Percentiles rank a stretch among this genome's conserved stretches.
Conservation (phyloP, 2,797 vertebrate genomes). For the Manis crassicaudata region DNA sequence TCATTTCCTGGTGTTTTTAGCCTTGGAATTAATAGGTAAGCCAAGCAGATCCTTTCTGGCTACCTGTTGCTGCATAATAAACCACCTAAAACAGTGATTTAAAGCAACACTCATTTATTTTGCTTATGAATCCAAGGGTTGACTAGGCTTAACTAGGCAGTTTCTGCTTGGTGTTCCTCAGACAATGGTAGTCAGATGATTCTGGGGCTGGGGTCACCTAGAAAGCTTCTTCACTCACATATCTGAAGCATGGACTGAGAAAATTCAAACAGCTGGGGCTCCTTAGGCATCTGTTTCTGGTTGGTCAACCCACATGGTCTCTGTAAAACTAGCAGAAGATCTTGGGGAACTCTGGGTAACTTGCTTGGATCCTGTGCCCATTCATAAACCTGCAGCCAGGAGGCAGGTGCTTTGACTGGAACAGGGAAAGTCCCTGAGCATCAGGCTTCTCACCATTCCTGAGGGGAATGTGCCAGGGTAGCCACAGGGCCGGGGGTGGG, state of each 20-base stretch:
- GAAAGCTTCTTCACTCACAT: background rate
- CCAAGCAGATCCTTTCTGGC: background rate
- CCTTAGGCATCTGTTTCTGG: background rate
- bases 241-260: background rate
- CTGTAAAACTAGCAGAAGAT: background rate
- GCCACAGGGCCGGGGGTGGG: too few species aligned
- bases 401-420: background rate
- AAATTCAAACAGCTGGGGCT: background rate
- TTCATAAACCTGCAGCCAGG: background rate
- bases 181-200: background rate
- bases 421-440: too few species aligned
- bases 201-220: background rate
- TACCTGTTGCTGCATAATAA: background rate
- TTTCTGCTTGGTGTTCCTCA: background rate
- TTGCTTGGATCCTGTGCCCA: background rate
- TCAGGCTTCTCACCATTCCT: too few species aligned
- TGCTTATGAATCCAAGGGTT: background rate
- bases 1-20: slow-evolving; percentile 41
- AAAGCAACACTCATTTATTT: background rate
- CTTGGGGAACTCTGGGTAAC: background rate
- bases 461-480: too few species aligned
- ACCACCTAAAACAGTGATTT: background rate
- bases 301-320: background rate
- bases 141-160: background rate
- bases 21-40: background rate